Conservation (phyloP, 2,888 invertebrate species). For the Chironomus riparius region DNA sequence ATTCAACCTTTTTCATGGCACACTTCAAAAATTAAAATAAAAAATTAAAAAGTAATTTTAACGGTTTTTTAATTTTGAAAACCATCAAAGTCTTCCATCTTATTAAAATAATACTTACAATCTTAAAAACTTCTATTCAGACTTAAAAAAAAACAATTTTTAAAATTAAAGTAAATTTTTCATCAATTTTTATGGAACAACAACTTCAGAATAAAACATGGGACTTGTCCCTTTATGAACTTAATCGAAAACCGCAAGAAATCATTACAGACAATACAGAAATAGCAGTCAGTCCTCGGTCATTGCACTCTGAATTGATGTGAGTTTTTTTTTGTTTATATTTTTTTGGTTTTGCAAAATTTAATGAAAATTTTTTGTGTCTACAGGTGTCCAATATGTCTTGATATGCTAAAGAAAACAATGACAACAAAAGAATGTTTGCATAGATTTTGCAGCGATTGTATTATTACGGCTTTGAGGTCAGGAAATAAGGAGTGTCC, state of each 20-base stretch:
- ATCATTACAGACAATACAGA: slow-evolving; percentile 93
- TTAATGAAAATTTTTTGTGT: too few relatives aligned
- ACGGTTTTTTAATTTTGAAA: too few relatives aligned
- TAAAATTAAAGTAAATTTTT: too few relatives aligned
- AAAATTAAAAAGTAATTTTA: too few relatives aligned
- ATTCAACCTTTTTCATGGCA: too few relatives aligned
- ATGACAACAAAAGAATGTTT: slow-evolving; percentile 99
- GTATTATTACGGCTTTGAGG: slow-evolving; percentile 93
- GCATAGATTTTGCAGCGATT: slow-evolving; percentile 97
- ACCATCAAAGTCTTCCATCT: too few relatives aligned
- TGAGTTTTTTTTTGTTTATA: slow-evolving; percentile 72
- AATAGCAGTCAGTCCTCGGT: slow-evolving; percentile 87
- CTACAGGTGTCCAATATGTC: slow-evolving; percentile 15
- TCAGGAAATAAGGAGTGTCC: slow-evolving; percentile 99
- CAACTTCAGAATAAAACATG: slow-evolving; percentile 85
- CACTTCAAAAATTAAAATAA: too few relatives aligned
- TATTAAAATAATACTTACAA: too few relatives aligned
- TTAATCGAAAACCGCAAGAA: slow-evolving; percentile 92
- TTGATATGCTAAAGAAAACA: slow-evolving; percentile 94
- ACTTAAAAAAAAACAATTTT: too few relatives aligned
- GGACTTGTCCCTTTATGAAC: slow-evolving; percentile 93
- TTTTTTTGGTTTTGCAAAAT: neutral
- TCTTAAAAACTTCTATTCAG: too few relatives aligned
- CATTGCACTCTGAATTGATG: slow-evolving; percentile 93
- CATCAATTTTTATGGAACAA: slow-evolving; percentile 45